Conservation (phyloP, 1,140 invertebrate species). For the Nephotettix cincticeps region DNA sequence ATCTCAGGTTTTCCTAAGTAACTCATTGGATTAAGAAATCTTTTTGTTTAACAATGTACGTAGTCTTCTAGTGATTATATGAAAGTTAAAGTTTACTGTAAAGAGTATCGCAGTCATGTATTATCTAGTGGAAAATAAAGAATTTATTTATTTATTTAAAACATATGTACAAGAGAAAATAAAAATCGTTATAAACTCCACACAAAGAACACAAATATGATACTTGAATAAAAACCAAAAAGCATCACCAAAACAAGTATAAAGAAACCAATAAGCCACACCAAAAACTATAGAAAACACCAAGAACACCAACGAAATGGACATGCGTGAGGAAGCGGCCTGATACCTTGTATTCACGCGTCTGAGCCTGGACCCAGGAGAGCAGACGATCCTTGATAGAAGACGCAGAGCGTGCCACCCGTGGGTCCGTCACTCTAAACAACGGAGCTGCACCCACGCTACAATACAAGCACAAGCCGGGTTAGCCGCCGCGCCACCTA, state of each 20-base stretch:
- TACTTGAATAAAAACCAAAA: conserved; percentile 5
- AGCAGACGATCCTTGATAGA: conserved; percentile 95
- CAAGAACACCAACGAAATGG: no score
- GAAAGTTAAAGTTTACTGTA: no score
- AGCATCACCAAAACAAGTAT: neutral
- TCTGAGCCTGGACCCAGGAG: conserved; percentile 94
- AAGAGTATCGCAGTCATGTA: no score
- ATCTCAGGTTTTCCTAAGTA: no score
- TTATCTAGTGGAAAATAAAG: no score
- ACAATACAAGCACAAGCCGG: conserved; percentile 38
- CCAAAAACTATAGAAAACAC: neutral
- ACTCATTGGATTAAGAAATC: no score
- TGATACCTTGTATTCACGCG: conserved; percentile 90
- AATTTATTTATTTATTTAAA: no score
- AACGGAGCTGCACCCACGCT: conserved; percentile 53
- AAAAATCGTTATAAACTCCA: neutral
- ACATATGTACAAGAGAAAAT: no score
- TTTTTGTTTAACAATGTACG: no score
- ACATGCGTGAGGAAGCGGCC: conserved; percentile 2
- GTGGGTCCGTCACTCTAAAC: conserved; percentile 86
- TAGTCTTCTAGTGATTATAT: no score
- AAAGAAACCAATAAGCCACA: neutral
- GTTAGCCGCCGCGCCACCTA: neutral
- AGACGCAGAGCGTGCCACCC: conserved; percentile 80
- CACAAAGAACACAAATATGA: neutral